phyloP scores from a whole-genome alignment of 2,113 vertebrate genomes.

The Aythya baeri region DNA sequence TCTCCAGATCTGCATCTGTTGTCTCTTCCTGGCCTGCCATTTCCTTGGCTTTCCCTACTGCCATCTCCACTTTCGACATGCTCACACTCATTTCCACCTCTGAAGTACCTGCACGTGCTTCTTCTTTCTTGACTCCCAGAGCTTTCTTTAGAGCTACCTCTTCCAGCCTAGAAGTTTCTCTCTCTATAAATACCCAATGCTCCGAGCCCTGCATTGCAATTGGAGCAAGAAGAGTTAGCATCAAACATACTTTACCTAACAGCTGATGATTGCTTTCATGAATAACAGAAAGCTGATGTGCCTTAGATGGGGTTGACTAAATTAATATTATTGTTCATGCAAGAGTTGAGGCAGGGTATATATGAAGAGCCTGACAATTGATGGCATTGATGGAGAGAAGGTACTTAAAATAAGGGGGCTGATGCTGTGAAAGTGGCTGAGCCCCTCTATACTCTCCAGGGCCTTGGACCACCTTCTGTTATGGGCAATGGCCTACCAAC shows the following conservation, averaged over 20 bases:
- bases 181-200: conserved; percentile 99
- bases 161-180: conserved; percentile 87
- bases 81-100: conserved; percentile 49
- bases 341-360: not conserved
- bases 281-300: not conserved
- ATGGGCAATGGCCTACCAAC: not conserved
- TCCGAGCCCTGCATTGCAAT: conserved; percentile 97
- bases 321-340: not conserved
- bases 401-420: not conserved
- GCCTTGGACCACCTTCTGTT: not conserved
- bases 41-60: conserved; percentile 71
- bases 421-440: not conserved
- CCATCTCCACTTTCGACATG: conserved; percentile 57
- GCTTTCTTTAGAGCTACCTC: conserved; percentile 77
- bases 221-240: conserved; percentile 95
- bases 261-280: not conserved
- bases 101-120: conserved; percentile 40
- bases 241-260: conserved; percentile 59
- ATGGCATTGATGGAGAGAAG: not conserved
- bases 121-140: conserved; percentile 74
- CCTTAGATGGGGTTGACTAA: not conserved
- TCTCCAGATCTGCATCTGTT: conserved; percentile 31
- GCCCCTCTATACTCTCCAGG: not conserved
- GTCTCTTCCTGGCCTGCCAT: conserved; percentile 69
- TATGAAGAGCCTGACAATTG: not conserved